A percentile compares a stretch with the other conserved stretches of the same genome.
These are phyloP conservation scores for Mystacides longicornis DNA, from an alignment of 2,888 invertebrate species.

Conservation along the genomic window DNA sequence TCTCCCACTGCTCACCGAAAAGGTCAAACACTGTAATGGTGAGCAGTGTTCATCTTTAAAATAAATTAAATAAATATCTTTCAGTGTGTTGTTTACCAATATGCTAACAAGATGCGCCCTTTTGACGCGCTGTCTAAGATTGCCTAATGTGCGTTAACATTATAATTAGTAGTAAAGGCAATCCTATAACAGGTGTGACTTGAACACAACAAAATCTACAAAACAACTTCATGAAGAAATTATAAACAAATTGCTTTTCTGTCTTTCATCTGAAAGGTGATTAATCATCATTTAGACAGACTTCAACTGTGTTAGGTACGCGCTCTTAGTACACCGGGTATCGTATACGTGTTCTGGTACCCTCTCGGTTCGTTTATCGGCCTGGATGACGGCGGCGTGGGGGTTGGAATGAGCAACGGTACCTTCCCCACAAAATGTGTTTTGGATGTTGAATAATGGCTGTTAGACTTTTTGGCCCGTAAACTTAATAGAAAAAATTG, in stretches of 20 bases:
- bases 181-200: conserved; percentile 19
- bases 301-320: too few relatives aligned
- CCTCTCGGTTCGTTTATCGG: background rate
- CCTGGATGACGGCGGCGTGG: conserved; percentile 2
- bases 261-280: conserved; percentile 19
- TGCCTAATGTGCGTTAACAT: too few relatives aligned
- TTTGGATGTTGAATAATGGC: conserved; percentile 25
- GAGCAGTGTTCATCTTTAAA: too few relatives aligned
- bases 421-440: conserved; percentile 20
- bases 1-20: too few relatives aligned
- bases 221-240: conserved; percentile 13
- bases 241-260: conserved; percentile 24
- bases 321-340: background rate
- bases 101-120: too few relatives aligned
- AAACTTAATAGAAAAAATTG: conserved; percentile 22
- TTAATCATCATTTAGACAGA: conserved; percentile 23
- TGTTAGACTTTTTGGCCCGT: conserved; percentile 24
- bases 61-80: too few relatives aligned
- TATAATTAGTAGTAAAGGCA: too few relatives aligned
- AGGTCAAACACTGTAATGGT: too few relatives aligned
- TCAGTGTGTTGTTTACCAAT: too few relatives aligned
- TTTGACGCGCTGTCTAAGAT: too few relatives aligned
- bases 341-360: background rate
- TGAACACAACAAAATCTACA: background rate
- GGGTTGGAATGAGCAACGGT: background rate